These are phyloP conservation scores for Agapostemon virescens DNA, from an alignment of 2,888 invertebrate genomes.

Conservation along the genomic window DNA sequence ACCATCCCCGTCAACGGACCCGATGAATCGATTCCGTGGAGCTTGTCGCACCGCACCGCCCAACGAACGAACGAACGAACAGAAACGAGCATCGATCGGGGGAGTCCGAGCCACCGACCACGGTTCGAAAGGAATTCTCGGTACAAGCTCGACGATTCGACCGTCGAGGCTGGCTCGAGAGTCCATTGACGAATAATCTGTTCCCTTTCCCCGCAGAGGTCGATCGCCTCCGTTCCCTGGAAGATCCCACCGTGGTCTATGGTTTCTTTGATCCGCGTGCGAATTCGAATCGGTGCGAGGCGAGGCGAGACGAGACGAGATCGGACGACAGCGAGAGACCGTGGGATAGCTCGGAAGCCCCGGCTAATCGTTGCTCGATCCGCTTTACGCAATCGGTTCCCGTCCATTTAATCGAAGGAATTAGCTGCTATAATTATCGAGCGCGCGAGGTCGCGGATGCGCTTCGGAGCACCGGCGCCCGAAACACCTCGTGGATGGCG, in stretches of 20 bases:
- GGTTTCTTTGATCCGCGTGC: slow-evolving; percentile 13
- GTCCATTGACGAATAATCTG: slow-evolving; percentile 63
- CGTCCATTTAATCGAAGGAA: slow-evolving; percentile 10
- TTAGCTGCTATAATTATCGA: slow-evolving; percentile 3
- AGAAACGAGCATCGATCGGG: slow-evolving; percentile 28
- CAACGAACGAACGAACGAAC: slow-evolving; percentile 49
- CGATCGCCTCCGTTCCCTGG: slow-evolving; percentile 52
- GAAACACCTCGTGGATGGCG: slow-evolving; percentile 62
- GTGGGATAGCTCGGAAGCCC: neutral
- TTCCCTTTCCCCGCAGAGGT: slow-evolving; percentile 41
- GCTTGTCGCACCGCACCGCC: slow-evolving; percentile 20
- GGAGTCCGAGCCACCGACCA: slow-evolving; percentile 19
- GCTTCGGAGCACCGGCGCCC: slow-evolving; percentile 59
- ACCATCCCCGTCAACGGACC: slow-evolving; percentile 47
- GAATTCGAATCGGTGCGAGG: slow-evolving; percentile 1
- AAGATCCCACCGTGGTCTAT: slow-evolving; percentile 41
- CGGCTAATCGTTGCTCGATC: neutral
- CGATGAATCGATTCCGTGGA: slow-evolving; percentile 63
- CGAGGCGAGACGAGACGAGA: slow-evolving; percentile 2
- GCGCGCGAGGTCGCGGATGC: neutral
- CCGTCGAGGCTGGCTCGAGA: slow-evolving; percentile 35
- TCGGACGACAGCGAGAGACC: neutral
- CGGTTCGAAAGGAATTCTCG: slow-evolving; percentile 52
- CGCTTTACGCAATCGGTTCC: neutral
- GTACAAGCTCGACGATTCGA: slow-evolving; percentile 36